Percentiles rank a stretch among this genome's conserved stretches.
Evolutionary conservation across 2,888 invertebrate species (phyloP).

Genomic region (Dichetophora obliterata): DNA sequence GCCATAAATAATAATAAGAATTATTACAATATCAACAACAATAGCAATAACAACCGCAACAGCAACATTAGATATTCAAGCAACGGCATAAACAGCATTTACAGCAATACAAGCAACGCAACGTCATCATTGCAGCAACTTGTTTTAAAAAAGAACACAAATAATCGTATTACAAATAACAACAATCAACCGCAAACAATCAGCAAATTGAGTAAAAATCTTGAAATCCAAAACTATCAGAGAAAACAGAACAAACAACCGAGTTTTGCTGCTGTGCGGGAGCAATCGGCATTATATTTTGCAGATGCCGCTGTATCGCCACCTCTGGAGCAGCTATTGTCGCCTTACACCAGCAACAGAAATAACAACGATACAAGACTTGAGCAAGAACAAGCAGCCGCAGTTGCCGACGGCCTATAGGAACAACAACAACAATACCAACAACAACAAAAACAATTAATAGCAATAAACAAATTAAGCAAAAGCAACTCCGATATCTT

Average conservation of each 20-base stretch:
- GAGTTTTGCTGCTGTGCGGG: background rate
- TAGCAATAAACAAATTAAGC: too few species aligned
- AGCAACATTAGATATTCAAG: background rate
- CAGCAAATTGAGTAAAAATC: background rate
- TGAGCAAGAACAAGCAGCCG: too few species aligned
- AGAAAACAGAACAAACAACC: background rate
- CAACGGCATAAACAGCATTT: conserved; percentile 4
- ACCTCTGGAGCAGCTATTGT: too few species aligned
- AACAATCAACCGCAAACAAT: background rate
- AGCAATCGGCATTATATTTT: background rate
- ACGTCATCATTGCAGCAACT: background rate
- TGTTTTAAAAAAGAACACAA: background rate
- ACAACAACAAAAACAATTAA: too few species aligned
- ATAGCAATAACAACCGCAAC: background rate
- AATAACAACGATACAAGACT: too few species aligned
- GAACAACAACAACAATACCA: too few species aligned
- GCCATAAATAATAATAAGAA: background rate
- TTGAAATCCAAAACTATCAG: background rate
- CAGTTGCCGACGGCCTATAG: too few species aligned
- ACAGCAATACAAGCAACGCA: conserved; percentile 16
- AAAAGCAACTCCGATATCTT: too few species aligned
- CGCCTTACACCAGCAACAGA: too few species aligned
- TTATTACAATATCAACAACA: background rate
- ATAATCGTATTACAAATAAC: background rate
- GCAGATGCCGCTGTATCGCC: too few species aligned